Evolutionary conservation across 2,797 vertebrate species (phyloP).

Genomic region (Alcedo quadribrachys): DNA sequence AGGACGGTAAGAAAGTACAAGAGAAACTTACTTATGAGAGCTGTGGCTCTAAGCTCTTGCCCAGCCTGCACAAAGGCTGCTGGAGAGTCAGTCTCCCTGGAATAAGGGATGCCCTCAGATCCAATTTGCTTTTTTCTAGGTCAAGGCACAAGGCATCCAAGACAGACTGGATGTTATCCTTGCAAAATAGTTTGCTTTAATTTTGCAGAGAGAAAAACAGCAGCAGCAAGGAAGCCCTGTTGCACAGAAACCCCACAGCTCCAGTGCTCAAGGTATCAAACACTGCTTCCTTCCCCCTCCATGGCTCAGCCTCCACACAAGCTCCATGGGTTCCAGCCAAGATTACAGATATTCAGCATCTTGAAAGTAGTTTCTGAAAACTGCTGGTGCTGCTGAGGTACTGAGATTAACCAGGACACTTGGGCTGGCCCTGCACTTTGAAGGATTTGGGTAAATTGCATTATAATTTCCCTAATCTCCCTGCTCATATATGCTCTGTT

Average conservation of each 20-base stretch:
- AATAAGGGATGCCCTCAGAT: neutral
- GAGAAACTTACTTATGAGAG: neutral
- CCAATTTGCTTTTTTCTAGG: neutral
- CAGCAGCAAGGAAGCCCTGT: neutral
- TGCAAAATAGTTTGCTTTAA: neutral
- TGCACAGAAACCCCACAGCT: neutral
- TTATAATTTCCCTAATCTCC: neutral
- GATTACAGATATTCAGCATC: neutral
- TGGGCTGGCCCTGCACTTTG: neutral
- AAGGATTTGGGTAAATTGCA: neutral
- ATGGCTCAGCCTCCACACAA: neutral
- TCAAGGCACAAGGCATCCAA: neutral
- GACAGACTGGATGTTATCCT: neutral
- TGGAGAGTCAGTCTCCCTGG: neutral
- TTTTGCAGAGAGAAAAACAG: neutral
- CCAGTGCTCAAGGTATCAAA: neutral
- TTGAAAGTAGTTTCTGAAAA: neutral
- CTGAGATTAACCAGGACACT: neutral
- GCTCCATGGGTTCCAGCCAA: neutral
- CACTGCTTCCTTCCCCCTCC: neutral
- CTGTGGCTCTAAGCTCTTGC: neutral
- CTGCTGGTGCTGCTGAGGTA: neutral
- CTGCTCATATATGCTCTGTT: accelerated
- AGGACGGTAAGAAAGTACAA: neutral
- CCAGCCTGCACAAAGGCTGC: neutral